phyloP scores from a whole-genome alignment of 2,888 invertebrate species.

The Clistopyga incitator region DNA sequence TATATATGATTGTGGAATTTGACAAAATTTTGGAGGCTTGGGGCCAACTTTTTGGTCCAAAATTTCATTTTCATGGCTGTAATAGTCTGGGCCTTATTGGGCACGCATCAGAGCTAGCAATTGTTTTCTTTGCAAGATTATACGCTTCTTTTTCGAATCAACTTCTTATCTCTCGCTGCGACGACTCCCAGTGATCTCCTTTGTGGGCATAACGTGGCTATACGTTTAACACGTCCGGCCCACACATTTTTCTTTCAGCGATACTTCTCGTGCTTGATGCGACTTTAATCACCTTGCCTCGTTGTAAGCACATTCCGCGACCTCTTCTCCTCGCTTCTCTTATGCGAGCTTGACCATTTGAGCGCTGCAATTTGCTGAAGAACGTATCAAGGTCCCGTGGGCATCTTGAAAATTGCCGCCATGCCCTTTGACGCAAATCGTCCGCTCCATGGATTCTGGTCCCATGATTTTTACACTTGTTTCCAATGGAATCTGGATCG shows the following conservation, averaged over 20 bases:
- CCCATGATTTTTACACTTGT: no score
- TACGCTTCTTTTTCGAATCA: constrained; percentile 12
- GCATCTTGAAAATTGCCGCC: constrained; percentile 24
- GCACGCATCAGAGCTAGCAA: constrained; percentile 43
- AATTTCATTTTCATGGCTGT: no score
- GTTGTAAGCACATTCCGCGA: constrained; percentile 9
- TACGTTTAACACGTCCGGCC: constrained; percentile 43
- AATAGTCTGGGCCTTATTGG: not conserved
- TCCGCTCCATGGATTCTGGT: not conserved
- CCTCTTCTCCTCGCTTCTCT: not conserved
- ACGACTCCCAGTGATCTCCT: constrained; percentile 50
- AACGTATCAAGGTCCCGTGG: constrained; percentile 12
- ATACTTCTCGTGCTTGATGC: constrained; percentile 60
- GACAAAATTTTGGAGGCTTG: no score
- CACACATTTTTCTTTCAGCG: constrained; percentile 9
- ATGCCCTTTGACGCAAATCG: constrained; percentile 2
- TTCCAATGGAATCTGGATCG: no score
- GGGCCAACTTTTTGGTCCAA: no score
- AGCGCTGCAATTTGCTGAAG: constrained; percentile 45
- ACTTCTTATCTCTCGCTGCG: constrained; percentile 3
- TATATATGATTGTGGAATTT: no score
- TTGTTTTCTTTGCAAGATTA: not conserved
- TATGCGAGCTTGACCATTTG: constrained; percentile 9
- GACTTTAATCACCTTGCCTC: constrained; percentile 65
- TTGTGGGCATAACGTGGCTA: constrained; percentile 11